Evolutionary conservation across 2,888 invertebrate genomes (phyloP).

Genomic region (Neoitamus cyanurus): DNA sequence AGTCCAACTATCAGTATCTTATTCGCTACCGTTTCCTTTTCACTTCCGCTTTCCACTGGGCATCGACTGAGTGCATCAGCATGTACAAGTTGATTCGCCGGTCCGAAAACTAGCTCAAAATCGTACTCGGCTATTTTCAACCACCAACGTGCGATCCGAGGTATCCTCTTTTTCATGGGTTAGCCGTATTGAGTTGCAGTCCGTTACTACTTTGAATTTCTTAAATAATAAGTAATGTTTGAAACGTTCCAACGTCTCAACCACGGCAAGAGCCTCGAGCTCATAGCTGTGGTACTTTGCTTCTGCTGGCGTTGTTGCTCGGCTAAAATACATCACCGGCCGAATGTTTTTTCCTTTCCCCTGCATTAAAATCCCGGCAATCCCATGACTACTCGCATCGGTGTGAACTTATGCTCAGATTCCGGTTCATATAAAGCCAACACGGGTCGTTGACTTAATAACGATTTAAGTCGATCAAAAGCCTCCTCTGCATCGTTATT

Average conservation of each 20-base stretch:
- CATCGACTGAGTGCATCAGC: too few relatives aligned
- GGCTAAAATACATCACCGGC: constrained; percentile 29
- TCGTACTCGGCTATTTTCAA: background rate
- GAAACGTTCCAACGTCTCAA: background rate
- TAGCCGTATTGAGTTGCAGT: too few relatives aligned
- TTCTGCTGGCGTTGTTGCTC: background rate
- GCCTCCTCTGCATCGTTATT: background rate
- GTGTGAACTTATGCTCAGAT: background rate
- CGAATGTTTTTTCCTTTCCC: background rate
- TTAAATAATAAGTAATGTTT: too few relatives aligned
- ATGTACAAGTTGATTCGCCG: background rate
- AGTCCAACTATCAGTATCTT: too few relatives aligned
- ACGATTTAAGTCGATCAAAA: background rate
- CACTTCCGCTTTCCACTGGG: too few relatives aligned
- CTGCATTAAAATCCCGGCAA: constrained; percentile 31
- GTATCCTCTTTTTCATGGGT: background rate
- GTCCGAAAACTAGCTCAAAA: background rate
- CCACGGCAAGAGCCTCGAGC: background rate
- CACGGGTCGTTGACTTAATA: background rate
- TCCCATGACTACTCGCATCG: constrained; percentile 8
- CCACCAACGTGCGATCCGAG: too few relatives aligned
- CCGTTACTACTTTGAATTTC: too few relatives aligned
- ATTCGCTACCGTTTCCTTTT: too few relatives aligned
- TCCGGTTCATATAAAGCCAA: background rate
- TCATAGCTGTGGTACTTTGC: constrained; percentile 22